Evolutionary conservation across 2,113 vertebrate species (phyloP).

Genomic region (Pelecanus crispus): DNA sequence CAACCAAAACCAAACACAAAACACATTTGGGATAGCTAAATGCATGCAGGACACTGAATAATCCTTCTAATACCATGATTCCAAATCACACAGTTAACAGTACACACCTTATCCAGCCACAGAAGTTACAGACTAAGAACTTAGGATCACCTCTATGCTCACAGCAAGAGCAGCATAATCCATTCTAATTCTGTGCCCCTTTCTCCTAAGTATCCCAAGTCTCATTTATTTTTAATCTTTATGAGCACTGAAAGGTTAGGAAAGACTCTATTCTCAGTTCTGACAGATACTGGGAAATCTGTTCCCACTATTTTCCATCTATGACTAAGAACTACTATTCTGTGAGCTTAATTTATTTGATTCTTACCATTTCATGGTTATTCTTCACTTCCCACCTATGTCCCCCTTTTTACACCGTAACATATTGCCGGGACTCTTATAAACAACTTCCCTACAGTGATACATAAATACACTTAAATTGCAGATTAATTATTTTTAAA

Average conservation of each 20-base stretch:
- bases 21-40: neutral
- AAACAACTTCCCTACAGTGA: neutral
- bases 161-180: neutral
- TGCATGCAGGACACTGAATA: neutral
- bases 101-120: neutral
- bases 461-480: neutral
- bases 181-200: neutral
- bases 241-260: neutral
- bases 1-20: too few species aligned
- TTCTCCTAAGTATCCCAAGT: neutral
- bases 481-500: neutral
- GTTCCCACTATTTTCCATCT: neutral
- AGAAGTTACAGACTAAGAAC: neutral
- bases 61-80: neutral
- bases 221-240: neutral
- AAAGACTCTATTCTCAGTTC: neutral
- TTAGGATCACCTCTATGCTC: neutral
- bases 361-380: neutral
- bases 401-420: neutral
- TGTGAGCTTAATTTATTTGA: neutral
- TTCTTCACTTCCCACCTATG: neutral
- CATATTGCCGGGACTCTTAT: neutral
- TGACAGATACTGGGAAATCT: neutral
- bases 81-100: neutral
- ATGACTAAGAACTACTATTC: neutral